phyloP scores from a whole-genome alignment of 2,797 vertebrate species.

The Crenichthys baileyi region DNA sequence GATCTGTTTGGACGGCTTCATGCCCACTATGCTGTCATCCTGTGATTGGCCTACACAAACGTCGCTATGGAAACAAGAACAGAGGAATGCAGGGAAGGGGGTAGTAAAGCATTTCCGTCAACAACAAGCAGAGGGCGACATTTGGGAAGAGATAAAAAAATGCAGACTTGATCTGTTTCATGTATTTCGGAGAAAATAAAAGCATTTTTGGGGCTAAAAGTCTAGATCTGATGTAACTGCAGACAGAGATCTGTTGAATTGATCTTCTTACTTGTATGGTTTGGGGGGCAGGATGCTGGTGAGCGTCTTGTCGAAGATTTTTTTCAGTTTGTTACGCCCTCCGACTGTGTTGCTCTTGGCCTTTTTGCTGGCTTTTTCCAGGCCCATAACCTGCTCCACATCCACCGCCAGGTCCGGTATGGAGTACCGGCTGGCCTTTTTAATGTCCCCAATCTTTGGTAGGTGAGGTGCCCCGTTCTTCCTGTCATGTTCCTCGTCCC shows the following conservation, averaged over 20 bases:
- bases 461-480: slow-evolving; percentile 95
- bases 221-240: not conserved
- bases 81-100: not conserved
- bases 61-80: slow-evolving; percentile 82
- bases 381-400: slow-evolving; percentile 95
- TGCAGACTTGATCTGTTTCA: not conserved
- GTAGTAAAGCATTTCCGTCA: slow-evolving; percentile 41
- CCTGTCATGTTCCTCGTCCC: slow-evolving; percentile 89
- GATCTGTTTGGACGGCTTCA: slow-evolving; percentile 97
- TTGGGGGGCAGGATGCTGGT: slow-evolving; percentile 99
- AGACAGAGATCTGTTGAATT: not conserved
- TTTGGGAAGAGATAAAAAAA: slow-evolving; percentile 11
- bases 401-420: slow-evolving; percentile 98
- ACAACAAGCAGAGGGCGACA: slow-evolving; percentile 57
- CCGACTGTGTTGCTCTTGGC: slow-evolving; percentile 94
- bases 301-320: slow-evolving; percentile 98
- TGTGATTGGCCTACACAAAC: slow-evolving; percentile 98
- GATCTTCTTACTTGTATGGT: slow-evolving; percentile 92
- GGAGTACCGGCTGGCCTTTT: slow-evolving; percentile 96
- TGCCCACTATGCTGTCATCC: slow-evolving; percentile 97
- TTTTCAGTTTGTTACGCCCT: slow-evolving; percentile 97
- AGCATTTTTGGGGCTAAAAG: not conserved
- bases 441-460: slow-evolving; percentile 99
- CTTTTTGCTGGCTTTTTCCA: slow-evolving; percentile 97
- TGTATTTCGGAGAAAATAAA: not conserved